Conservation (phyloP, 2,888 invertebrate genomes). For the Drosophila borborema region DNA sequence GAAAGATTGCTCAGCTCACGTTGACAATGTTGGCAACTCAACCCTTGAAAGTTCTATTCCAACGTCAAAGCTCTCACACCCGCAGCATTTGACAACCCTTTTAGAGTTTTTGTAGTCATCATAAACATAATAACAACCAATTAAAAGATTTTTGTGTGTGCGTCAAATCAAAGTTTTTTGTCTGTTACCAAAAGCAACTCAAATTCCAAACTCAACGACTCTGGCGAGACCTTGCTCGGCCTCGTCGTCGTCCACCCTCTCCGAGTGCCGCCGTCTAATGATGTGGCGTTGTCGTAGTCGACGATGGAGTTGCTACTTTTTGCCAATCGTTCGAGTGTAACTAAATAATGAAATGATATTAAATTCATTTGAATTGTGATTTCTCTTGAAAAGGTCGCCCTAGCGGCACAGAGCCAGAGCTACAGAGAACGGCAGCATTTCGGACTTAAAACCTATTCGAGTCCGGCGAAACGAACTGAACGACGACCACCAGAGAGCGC, state of each 20-base stretch:
- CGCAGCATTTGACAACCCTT: conserved; percentile 65
- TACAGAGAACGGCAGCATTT: conserved; percentile 48
- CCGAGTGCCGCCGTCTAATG: conserved; percentile 23
- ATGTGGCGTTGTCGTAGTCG: conserved; percentile 25
- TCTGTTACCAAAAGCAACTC: conserved; percentile 72
- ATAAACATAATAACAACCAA: conserved; percentile 71
- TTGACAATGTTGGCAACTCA: conserved; percentile 23
- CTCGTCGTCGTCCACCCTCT: not conserved
- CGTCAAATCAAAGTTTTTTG: conserved; percentile 57
- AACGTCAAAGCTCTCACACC: conserved; percentile 1
- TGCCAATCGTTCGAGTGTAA: conserved; percentile 82
- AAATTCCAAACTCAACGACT: conserved; percentile 54
- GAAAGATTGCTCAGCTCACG: not conserved
- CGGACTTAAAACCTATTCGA: conserved; percentile 54
- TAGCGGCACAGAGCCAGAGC: conserved; percentile 12
- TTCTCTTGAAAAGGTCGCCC: conserved; percentile 80
- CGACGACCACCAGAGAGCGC: conserved; percentile 78
- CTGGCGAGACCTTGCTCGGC: not conserved
- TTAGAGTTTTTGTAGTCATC: conserved; percentile 57
- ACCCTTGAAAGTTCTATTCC: conserved; percentile 38
- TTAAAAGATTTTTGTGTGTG: conserved; percentile 70
- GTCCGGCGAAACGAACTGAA: conserved; percentile 45
- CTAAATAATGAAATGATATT: conserved; percentile 85
- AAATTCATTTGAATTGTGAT: conserved; percentile 84
- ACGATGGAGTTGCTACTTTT: conserved; percentile 67